These are phyloP conservation scores for Tetrapedia diversipes DNA, from an alignment of 2,888 invertebrate species.

Conservation along the genomic window DNA sequence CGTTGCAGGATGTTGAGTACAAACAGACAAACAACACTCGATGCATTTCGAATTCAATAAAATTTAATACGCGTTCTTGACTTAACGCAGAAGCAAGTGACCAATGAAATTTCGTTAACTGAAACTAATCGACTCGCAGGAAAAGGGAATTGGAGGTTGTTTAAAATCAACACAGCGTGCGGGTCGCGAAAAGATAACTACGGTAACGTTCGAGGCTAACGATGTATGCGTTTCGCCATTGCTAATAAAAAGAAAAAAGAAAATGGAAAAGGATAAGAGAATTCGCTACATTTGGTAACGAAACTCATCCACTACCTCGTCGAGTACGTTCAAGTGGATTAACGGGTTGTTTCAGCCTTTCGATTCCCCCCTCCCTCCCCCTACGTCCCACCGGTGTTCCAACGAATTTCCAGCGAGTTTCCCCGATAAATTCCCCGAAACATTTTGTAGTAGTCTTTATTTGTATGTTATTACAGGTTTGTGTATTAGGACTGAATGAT, in stretches of 20 bases:
- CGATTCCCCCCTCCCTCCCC: background rate
- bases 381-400: background rate
- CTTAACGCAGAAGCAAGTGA: too few relatives aligned
- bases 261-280: slow-evolving; percentile 7
- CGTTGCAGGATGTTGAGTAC: too few relatives aligned
- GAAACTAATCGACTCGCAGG: background rate
- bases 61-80: too few relatives aligned
- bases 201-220: background rate
- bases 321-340: slow-evolving; percentile 6
- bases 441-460: too few relatives aligned
- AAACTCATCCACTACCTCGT: too few relatives aligned
- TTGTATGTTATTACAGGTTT: too few relatives aligned
- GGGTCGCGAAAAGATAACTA: background rate
- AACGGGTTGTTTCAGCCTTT: slow-evolving; percentile 5
- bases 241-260: too few relatives aligned
- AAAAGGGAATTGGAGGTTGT: background rate
- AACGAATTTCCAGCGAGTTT: background rate
- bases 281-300: slow-evolving; percentile 20
- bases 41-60: too few relatives aligned
- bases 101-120: background rate
- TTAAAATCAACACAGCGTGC: background rate
- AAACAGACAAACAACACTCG: too few relatives aligned
- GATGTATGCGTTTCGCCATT: too few relatives aligned
- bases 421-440: background rate
- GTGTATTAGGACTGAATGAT: too few relatives aligned